Conservation (phyloP, 2,797 vertebrate species). For the Limosa lapponica region DNA sequence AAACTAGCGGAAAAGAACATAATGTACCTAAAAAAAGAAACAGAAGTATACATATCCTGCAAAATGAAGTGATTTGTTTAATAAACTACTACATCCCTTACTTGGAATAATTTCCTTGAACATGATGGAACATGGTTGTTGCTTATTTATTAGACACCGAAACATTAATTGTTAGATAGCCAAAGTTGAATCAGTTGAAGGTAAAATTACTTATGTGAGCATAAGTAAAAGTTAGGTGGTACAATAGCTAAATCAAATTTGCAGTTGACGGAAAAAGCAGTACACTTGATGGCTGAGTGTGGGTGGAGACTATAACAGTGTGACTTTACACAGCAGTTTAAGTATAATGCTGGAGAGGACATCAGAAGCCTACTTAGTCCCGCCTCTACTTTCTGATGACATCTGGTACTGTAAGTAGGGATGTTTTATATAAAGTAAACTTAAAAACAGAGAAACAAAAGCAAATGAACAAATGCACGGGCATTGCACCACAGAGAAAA, state of each 20-base stretch:
- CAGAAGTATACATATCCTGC: constrained; percentile 37
- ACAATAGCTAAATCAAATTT: neutral
- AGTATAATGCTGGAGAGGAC: neutral
- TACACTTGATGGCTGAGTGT: neutral
- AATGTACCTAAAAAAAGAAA: constrained; percentile 11
- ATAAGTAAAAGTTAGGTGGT: neutral
- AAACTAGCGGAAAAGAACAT: constrained; percentile 32
- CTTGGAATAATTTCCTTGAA: constrained; percentile 43
- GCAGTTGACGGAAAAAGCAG: neutral
- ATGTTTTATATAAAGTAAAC: neutral
- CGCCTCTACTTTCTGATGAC: neutral
- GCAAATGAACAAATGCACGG: neutral
- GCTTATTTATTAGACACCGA: constrained; percentile 6
- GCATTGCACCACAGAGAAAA: neutral
- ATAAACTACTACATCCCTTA: constrained; percentile 56
- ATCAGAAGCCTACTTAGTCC: neutral
- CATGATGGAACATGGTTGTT: constrained; percentile 27
- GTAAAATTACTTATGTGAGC: neutral
- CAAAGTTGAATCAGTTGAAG: neutral
- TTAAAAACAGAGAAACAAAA: neutral
- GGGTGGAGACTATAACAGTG: neutral
- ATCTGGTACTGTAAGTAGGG: neutral
- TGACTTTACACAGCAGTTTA: neutral
- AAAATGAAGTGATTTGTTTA: constrained; percentile 60
- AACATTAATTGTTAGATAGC: neutral